Conservation (phyloP, 2,113 vertebrate species). For the Mus pahari region DNA sequence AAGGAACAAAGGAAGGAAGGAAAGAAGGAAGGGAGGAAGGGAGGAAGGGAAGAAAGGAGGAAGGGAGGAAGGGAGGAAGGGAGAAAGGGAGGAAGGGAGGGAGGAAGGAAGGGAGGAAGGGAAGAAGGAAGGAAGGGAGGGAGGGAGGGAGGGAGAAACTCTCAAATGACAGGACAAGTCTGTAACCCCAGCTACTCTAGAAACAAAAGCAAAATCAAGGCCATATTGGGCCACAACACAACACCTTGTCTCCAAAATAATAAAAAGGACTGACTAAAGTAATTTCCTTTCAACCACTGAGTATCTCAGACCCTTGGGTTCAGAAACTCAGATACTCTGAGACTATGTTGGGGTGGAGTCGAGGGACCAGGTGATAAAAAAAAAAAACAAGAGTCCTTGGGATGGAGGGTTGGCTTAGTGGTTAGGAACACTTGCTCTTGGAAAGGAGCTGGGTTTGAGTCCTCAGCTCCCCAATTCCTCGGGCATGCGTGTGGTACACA, state of each 20-base stretch:
- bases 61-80: no score
- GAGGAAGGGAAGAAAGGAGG: no score
- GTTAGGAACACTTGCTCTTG: background rate
- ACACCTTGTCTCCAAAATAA: background rate
- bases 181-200: background rate
- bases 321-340: background rate
- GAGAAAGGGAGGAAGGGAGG: no score
- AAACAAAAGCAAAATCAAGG: background rate
- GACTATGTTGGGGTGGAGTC: background rate
- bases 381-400: background rate
- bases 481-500: background rate
- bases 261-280: background rate
- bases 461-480: background rate
- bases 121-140: no score
- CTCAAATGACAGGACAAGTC: background rate
- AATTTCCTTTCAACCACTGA: conserved; percentile 31
- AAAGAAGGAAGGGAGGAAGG: no score
- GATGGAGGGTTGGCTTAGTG: background rate
- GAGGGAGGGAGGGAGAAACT: background rate
- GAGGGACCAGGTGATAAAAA: background rate
- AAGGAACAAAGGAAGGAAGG: no score
- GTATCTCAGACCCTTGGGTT: conserved; percentile 1
- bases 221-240: background rate
- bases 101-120: no score
- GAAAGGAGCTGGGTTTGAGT: background rate